Evolutionary conservation across 2,113 vertebrate genomes (phyloP).

Genomic region (Colistium nudipinnis): DNA sequence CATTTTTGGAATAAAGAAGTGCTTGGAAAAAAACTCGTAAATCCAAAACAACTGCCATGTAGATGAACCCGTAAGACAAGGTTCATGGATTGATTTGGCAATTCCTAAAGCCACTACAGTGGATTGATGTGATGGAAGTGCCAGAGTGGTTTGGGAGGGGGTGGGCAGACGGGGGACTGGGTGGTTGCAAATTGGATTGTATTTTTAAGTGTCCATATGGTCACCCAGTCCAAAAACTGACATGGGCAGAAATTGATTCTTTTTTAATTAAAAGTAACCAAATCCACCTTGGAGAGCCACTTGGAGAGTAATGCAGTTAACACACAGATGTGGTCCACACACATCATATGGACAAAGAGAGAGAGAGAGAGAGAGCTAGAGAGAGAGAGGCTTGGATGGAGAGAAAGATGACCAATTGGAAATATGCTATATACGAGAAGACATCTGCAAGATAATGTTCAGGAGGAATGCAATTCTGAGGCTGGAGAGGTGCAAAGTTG

Average conservation of each 20-base stretch:
- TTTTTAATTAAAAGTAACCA: conserved; percentile 85
- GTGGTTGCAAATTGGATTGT: conserved; percentile 75
- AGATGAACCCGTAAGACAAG: conserved; percentile 12
- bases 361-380: not conserved
- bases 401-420: conserved; percentile 23
- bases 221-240: conserved; percentile 71
- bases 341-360: conserved; percentile 37
- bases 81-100: conserved; percentile 50
- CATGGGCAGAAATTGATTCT: conserved; percentile 79
- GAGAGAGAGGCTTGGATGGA: not conserved
- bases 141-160: conserved; percentile 50
- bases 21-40: conserved; percentile 32
- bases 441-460: conserved; percentile 22
- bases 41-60: conserved; percentile 1
- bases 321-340: conserved; percentile 70
- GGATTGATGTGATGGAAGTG: conserved; percentile 48
- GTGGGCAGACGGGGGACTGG: conserved; percentile 41
- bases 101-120: conserved; percentile 41
- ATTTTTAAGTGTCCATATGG: conserved; percentile 83
- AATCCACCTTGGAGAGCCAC: conserved; percentile 76
- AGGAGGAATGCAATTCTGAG: conserved; percentile 7
- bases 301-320: conserved; percentile 76
- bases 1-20: not conserved
- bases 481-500: conserved; percentile 38
- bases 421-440: conserved; percentile 5